These are phyloP conservation scores for Pao palembangensis DNA, from an alignment of 2,113 vertebrate species.

Conservation along the genomic window DNA sequence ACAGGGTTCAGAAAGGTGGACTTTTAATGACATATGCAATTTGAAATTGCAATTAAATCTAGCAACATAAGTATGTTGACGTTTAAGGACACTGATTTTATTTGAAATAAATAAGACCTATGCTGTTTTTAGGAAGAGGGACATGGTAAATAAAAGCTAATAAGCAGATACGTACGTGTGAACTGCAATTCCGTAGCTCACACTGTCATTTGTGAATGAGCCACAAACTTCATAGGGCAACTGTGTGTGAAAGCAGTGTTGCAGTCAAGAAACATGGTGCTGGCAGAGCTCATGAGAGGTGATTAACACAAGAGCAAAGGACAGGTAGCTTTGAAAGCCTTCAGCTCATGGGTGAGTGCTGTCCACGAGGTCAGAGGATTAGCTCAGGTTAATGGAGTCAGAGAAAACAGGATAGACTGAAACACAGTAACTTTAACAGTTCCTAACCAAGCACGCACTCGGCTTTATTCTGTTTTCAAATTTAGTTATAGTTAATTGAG, in stretches of 20 bases:
- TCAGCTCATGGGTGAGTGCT: constrained; percentile 40
- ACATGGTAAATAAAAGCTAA: too few species aligned
- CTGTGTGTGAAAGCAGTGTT: not conserved
- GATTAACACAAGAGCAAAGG: constrained; percentile 58
- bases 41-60: too few species aligned
- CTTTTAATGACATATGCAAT: too few species aligned
- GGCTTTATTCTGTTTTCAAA: not conserved
- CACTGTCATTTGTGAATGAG: too few species aligned
- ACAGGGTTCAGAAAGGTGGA: too few species aligned
- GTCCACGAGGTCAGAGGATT: constrained; percentile 66
- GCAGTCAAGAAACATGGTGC: not conserved
- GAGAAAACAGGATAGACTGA: constrained; percentile 40
- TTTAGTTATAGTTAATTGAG: not conserved
- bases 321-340: constrained; percentile 52
- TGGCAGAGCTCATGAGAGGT: constrained; percentile 42
- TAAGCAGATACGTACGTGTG: too few species aligned
- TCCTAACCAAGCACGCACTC: not conserved
- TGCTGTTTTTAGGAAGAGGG: too few species aligned
- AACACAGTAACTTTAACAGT: constrained; percentile 29
- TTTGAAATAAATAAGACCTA: too few species aligned
- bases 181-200: too few species aligned
- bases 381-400: constrained; percentile 60
- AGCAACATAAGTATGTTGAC: too few species aligned
- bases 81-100: too few species aligned
- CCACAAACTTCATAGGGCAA: not conserved